Evolutionary conservation across 2,797 vertebrate genomes (phyloP).

Genomic region (Stomatorhinus walkeri): DNA sequence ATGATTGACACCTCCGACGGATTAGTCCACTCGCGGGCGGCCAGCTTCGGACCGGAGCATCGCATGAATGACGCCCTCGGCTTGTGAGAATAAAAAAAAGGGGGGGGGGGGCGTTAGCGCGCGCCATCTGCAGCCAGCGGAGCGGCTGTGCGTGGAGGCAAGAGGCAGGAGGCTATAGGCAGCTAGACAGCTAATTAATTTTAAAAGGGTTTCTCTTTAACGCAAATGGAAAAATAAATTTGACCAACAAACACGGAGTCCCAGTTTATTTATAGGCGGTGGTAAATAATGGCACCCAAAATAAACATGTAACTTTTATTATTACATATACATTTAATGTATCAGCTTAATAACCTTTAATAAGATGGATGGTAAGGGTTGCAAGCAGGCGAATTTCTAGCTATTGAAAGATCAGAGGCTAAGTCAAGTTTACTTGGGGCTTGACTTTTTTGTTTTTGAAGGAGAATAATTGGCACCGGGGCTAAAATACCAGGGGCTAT

Average conservation of each 20-base stretch:
- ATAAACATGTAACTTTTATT: neutral
- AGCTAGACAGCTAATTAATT: neutral
- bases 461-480: neutral
- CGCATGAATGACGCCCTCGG: conserved; percentile 69
- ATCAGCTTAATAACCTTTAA: neutral
- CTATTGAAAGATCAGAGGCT: neutral
- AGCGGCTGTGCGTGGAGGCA: conserved; percentile 28
- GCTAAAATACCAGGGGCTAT: neutral
- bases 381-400: neutral
- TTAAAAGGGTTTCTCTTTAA: neutral
- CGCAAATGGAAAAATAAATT: neutral
- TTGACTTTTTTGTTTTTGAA: neutral
- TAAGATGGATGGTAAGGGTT: neutral
- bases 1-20: conserved; percentile 63
- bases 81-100: conserved; percentile 52
- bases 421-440: neutral
- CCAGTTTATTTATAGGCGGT: neutral
- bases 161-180: neutral
- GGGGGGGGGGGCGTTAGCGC: conserved; percentile 46
- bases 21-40: conserved; percentile 63
- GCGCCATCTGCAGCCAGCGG: conserved; percentile 39
- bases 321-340: neutral
- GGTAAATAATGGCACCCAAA: neutral
- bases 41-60: conserved; percentile 66
- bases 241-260: neutral